Conservation (phyloP, 2,113 vertebrate genomes). For the Pardalotus punctatus region DNA sequence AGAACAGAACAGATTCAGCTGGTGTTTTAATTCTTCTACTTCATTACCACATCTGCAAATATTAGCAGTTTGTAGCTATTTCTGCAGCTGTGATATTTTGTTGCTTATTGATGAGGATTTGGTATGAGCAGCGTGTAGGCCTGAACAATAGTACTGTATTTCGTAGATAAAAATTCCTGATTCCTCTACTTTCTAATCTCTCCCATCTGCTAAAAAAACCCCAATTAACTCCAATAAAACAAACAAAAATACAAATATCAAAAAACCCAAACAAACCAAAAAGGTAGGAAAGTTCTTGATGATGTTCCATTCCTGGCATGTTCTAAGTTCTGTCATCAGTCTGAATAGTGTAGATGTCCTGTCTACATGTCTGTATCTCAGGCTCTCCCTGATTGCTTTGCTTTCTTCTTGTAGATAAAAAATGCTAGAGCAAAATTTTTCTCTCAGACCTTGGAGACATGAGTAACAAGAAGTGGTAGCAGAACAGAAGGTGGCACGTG, state of each 20-base stretch:
- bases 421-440: not conserved
- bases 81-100: not conserved
- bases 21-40: not conserved
- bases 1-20: not conserved
- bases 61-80: not conserved
- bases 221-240: not conserved
- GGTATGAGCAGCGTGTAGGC: not conserved
- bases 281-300: not conserved
- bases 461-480: not conserved
- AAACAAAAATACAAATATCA: not conserved
- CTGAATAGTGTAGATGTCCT: not conserved
- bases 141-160: not conserved
- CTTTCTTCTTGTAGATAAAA: not conserved
- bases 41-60: not conserved
- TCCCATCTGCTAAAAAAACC: not conserved
- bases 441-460: not conserved
- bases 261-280: not conserved
- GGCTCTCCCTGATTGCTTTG: not conserved
- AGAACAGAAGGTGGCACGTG: not conserved
- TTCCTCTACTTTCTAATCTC: not conserved
- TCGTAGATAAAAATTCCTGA: not conserved
- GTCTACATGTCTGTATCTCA: not conserved
- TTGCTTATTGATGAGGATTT: not conserved
- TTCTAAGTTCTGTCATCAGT: not conserved
- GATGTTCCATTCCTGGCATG: not conserved